Base-by-base conservation (phyloP, 2,888 invertebrate species). In the Drosophila atripex region DNA sequence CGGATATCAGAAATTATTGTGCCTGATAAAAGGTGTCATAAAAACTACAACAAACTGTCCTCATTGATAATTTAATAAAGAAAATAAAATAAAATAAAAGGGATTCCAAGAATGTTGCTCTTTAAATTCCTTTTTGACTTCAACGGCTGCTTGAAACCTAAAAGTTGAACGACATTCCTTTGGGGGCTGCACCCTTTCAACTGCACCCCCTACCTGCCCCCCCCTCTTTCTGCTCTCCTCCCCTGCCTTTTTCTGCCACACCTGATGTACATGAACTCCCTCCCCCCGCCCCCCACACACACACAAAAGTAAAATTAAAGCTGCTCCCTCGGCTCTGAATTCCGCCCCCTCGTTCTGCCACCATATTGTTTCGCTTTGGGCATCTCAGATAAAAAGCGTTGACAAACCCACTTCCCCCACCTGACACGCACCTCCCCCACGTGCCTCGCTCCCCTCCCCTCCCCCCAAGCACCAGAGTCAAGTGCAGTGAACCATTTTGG, bases 401-500 rank as follows among this genome's bases (percentile, higher is more conserved):
- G 85, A 86, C 85, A 85, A 85, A 76, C 60, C 65, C 77, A 66
- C 45, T 58, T 43, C 53, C 61, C 55, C 47, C 38, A 54, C 53
- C 41, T 21, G n/a, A 39, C 66, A 38, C 35, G 41, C 52, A 63
- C 59, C 58, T n/a, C 25, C 59, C 45, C 32, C 8, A 14, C 53
- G 38, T 25, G 25, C 8, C 25, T 1, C 51, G 6, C 8, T n/a
- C 25, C 25, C 18, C 12, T 25, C 61, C 43, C 1, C 21, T 21
- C 1, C 21, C 21, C 21, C n/a, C n/a, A n/a, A n/a, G n/a, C n/a
- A n/a, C n/a, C 68, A 66, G 83, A 88, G 80, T 86, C 73, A 80
- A 88, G 86, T 84, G 83, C 88, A 88, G 71, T 86, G 86, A 84
- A 84, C 88, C 83, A 88, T 88, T 88, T 86, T 77, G 72, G 82